These are phyloP conservation scores for Perognathus longimembris DNA, from an alignment of 2,113 vertebrate genomes.

Conservation along the genomic window DNA sequence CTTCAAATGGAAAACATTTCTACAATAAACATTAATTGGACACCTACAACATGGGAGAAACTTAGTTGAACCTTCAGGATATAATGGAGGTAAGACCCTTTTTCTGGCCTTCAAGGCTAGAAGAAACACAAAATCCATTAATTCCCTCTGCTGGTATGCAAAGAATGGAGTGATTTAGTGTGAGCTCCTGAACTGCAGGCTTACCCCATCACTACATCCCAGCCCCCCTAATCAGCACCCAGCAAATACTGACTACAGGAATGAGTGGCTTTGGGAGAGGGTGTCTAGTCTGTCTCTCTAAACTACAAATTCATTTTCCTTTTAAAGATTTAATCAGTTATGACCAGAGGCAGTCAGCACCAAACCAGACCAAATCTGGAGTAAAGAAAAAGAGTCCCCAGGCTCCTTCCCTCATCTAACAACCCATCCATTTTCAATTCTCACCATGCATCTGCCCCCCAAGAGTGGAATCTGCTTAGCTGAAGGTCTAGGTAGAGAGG, in stretches of 20 bases:
- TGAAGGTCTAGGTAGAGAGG: not conserved
- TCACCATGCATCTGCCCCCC: not conserved
- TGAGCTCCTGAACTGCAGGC: not conserved
- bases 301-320: not conserved
- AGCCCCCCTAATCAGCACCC: not conserved
- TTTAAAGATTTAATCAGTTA: not conserved
- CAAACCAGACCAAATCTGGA: not conserved
- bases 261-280: not conserved
- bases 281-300: not conserved
- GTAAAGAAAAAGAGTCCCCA: not conserved
- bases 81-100: not conserved
- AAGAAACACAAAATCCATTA: not conserved
- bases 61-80: not conserved
- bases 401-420: not conserved
- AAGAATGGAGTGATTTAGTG: accelerated
- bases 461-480: not conserved
- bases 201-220: accelerated
- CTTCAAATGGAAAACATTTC: not conserved
- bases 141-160: not conserved
- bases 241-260: not conserved
- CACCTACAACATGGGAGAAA: not conserved
- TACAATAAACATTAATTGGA: not conserved
- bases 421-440: not conserved
- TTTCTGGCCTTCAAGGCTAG: not conserved
- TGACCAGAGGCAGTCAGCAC: not conserved